Base-by-base conservation (phyloP, 2,888 invertebrate species). In the Amiota communis region DNA sequence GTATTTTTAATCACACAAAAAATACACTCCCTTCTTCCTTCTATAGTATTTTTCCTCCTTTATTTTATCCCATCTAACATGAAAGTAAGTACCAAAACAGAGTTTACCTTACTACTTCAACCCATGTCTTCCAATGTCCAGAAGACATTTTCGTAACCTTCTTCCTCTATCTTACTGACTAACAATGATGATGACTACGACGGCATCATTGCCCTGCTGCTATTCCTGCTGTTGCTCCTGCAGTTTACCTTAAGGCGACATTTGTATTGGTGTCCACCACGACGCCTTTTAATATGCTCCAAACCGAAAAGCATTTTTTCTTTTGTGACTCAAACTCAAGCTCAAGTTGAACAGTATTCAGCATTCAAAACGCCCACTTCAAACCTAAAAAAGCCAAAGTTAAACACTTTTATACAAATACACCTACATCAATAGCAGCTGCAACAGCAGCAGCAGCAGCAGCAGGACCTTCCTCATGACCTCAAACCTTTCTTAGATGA, bases 1-100 rank as follows among this genome's bases (percentile, higher is more conserved):
- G 23, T 73, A 69, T 56, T 71, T 75, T 80, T 61, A 64, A 81
- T 81, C 74, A 36, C 23, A 53, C 67, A 68, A 68, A 68, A 68
- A 68, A 59, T 23, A 23, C 13, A 20, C 63, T 63, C 23, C 49
- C 2, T 11, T 4, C 15, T 23, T 48, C 6, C 51, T 12, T 0
- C 15, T 56, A n/a, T 8, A 13, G 0, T 49, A 20, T 23, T 48
- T 68, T 49, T 2, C 53, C 23, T 46, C 47, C 2, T 15, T n/a
- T 13, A 8, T 48, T 23, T 23, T 23, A 23, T 2, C 2, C 2
- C 23, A 23, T 23, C 1, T 23, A 23, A 23, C 23, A 23, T 3
- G 23, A 49, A 65, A 17, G 49, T 48, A 64, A 64, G 11, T n/a
- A 59, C 8, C 59, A 59, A 59, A n/a, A 17, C 20, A 63, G 13